A percentile compares a stretch with the other conserved stretches of the same genome.
phyloP scores from a whole-genome alignment of 2,113 vertebrate genomes.

The Poicephalus gulielmi region DNA sequence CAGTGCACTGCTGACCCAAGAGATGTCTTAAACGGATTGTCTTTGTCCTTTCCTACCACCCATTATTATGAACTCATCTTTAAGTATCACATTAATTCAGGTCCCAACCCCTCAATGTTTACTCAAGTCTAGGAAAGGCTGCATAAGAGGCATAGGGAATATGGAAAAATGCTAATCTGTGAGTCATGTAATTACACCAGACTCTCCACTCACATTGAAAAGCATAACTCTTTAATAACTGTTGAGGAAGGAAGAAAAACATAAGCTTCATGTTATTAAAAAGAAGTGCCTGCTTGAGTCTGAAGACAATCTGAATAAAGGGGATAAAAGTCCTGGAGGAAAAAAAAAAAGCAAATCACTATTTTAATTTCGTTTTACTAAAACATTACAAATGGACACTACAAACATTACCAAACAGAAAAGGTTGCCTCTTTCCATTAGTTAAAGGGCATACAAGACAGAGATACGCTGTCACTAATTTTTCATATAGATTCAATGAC shows the following conservation, averaged over 20 bases:
- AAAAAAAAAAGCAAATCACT: background rate
- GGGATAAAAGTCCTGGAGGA: background rate
- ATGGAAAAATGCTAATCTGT: background rate
- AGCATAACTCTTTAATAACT: background rate
- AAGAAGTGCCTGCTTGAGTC: background rate
- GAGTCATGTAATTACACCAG: conserved; percentile 8
- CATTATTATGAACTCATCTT: background rate
- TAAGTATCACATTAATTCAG: background rate
- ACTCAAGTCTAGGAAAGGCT: background rate
- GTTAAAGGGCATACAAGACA: background rate
- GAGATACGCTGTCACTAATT: fast-evolving
- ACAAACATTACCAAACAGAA: background rate
- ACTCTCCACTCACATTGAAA: background rate
- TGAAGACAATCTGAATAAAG: background rate
- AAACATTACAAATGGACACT: background rate
- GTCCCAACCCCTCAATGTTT: background rate
- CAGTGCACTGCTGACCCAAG: background rate
- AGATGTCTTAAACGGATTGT: background rate
- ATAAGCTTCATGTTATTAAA: background rate
- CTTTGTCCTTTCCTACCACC: background rate
- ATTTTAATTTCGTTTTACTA: background rate
- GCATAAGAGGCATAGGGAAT: background rate
- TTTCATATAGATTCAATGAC: background rate
- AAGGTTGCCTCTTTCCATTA: background rate
- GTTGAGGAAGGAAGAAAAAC: background rate